Percentiles rank a stretch among this genome's conserved stretches.
Evolutionary conservation across 2,888 invertebrate genomes (phyloP).

Genomic region (Phorcus lineatus): DNA sequence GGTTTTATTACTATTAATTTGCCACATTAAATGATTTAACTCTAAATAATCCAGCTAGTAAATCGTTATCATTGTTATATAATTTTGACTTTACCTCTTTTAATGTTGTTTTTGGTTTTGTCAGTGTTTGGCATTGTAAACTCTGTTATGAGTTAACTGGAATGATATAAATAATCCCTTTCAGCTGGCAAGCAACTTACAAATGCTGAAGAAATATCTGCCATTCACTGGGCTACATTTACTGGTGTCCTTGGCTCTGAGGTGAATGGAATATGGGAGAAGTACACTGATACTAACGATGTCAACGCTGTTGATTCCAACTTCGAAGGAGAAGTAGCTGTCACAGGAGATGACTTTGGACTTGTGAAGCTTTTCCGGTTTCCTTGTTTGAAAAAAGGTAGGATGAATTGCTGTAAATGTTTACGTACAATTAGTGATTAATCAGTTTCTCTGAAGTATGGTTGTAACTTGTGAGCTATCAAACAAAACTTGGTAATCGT

Average conservation of each 20-base stretch:
- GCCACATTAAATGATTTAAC: neutral
- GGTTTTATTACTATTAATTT: neutral
- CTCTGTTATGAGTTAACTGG: too few species aligned
- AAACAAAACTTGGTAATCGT: too few species aligned
- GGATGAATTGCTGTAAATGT: too few species aligned
- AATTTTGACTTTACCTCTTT: neutral
- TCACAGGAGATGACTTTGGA: conserved; percentile 76
- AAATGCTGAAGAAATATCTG: conserved; percentile 69
- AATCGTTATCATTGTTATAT: neutral
- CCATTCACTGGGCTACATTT: conserved; percentile 73
- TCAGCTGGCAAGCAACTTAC: conserved; percentile 74
- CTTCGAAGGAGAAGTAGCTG: conserved; percentile 66
- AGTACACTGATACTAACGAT: conserved; percentile 76
- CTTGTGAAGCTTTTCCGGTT: conserved; percentile 75
- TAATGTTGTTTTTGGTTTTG: neutral
- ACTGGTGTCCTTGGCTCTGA: conserved; percentile 75
- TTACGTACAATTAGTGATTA: too few species aligned
- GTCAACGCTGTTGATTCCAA: conserved; percentile 74
- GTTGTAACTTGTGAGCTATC: too few species aligned
- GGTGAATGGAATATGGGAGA: conserved; percentile 75
- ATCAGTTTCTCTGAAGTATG: too few species aligned
- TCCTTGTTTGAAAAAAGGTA: conserved; percentile 74
- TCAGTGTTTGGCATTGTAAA: neutral
- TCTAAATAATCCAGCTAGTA: too few species aligned
- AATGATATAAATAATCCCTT: neutral